These are phyloP conservation scores for Dromiciops gliroides DNA, from an alignment of 2,113 vertebrate genomes.

Conservation along the genomic window DNA sequence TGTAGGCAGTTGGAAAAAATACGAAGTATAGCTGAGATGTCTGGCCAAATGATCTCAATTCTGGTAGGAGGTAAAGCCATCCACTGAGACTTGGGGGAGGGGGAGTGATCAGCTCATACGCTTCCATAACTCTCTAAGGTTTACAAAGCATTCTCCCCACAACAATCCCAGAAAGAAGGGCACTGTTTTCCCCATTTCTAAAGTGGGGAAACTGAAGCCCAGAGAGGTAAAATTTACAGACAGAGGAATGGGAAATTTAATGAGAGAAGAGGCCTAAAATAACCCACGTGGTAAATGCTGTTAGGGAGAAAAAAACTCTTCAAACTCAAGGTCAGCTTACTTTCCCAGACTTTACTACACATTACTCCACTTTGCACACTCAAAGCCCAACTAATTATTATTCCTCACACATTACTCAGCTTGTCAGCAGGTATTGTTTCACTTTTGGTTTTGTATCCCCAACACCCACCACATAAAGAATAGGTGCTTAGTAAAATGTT, in stretches of 20 bases:
- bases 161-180: neutral
- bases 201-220: neutral
- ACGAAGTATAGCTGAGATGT: neutral
- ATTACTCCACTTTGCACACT: neutral
- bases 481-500: neutral
- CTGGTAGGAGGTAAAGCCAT: neutral
- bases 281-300: neutral
- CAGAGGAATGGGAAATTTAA: neutral
- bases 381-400: neutral
- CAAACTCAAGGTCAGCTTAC: neutral
- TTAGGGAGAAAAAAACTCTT: neutral
- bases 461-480: neutral
- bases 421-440: neutral
- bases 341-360: neutral
- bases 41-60: neutral
- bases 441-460: neutral
- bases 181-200: neutral
- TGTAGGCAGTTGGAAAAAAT: neutral
- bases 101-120: neutral
- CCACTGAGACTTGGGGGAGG: neutral
- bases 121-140: neutral
- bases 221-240: neutral
- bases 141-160: neutral
- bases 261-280: neutral
- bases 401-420: neutral